Conservation (phyloP, 2,113 vertebrate species). For the Antennarius striatus region DNA sequence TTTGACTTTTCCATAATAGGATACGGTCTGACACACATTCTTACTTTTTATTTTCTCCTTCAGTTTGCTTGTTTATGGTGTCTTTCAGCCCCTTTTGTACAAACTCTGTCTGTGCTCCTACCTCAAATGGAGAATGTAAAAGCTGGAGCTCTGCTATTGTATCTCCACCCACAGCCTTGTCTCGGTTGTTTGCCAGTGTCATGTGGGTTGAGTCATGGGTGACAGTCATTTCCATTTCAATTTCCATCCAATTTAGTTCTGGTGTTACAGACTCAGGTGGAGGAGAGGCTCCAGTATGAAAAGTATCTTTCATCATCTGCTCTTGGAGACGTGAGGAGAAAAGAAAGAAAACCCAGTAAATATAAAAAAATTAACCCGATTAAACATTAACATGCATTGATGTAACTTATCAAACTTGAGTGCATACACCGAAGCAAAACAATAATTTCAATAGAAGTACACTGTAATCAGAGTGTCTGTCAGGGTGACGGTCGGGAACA, state of each 20-base stretch:
- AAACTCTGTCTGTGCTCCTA: not conserved
- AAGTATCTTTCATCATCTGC: constrained; percentile 34
- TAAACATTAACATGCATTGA: constrained; percentile 1
- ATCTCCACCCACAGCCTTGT: constrained; percentile 10
- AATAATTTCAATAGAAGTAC: constrained; percentile 2
- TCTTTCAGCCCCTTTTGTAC: constrained; percentile 23
- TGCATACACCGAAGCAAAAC: constrained; percentile 2
- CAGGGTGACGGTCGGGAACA: constrained; percentile 9
- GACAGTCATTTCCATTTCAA: constrained; percentile 64
- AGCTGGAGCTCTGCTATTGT: constrained; percentile 7
- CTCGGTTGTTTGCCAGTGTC: constrained; percentile 32
- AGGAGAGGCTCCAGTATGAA: constrained; percentile 42
- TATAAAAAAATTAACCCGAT: constrained; percentile 44
- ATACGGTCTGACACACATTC: not conserved
- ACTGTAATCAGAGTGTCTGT: not conserved
- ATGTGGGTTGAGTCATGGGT: constrained; percentile 39
- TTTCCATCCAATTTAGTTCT: constrained; percentile 72
- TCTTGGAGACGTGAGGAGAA: constrained; percentile 2
- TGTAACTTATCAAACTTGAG: not conserved
- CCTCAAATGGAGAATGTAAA: constrained; percentile 33
- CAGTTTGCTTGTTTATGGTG: constrained; percentile 7
- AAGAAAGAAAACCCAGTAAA: constrained; percentile 8
- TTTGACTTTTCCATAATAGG: not conserved
- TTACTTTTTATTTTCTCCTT: not conserved
- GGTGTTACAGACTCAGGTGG: constrained; percentile 44